Conservation (phyloP, 2,797 vertebrate genomes). For the Mus spretus region DNA sequence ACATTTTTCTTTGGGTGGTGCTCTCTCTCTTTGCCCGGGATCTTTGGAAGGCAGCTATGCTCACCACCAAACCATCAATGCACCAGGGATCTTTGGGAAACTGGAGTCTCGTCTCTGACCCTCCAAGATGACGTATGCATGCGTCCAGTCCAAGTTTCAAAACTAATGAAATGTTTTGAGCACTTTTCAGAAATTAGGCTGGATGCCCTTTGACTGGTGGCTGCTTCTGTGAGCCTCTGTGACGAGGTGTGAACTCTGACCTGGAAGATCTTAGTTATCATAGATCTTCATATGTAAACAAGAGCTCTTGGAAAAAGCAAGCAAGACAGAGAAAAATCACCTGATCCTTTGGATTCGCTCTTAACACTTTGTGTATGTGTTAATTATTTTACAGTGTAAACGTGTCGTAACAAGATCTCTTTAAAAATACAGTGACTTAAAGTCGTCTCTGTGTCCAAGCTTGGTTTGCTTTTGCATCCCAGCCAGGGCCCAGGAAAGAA, state of each 20-base stretch:
- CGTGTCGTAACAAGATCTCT: background rate
- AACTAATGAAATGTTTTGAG: background rate
- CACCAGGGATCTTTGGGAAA: constrained; percentile 36
- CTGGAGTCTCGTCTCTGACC: background rate
- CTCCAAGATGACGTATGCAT: background rate
- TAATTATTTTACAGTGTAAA: constrained; percentile 12
- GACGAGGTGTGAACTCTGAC: background rate
- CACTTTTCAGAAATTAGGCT: background rate
- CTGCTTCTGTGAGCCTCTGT: background rate
- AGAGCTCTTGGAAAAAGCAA: background rate
- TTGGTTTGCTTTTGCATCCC: background rate
- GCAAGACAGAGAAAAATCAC: background rate
- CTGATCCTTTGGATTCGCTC: background rate
- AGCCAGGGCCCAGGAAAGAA: background rate
- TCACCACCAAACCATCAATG: constrained; percentile 91
- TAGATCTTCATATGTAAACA: background rate
- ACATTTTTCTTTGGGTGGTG: background rate
- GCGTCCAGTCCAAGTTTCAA: background rate
- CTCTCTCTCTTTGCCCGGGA: background rate
- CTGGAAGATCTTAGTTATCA: background rate
- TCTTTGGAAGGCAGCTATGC: constrained; percentile 90
- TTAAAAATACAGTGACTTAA: background rate
- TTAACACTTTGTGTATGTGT: background rate
- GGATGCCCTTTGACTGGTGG: too few relatives aligned
- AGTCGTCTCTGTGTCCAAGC: background rate